Evolutionary conservation across 2,888 invertebrate genomes (phyloP), one percentile per base, ranked within the genome.

Genomic region (Cephus spinipes): DNA sequence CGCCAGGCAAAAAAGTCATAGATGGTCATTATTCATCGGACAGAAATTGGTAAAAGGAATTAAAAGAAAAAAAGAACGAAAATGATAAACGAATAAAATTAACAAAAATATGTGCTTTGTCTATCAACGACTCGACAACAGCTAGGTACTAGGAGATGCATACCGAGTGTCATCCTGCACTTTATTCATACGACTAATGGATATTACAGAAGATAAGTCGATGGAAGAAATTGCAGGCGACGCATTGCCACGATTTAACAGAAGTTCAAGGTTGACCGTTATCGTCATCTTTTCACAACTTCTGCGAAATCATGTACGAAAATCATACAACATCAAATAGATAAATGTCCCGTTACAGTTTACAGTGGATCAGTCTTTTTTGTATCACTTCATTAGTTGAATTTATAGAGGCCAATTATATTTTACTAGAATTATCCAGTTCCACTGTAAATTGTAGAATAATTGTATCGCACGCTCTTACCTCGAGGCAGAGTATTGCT

Each of bases 101-200:
- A 83, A 79, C 34, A 76, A 78, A 87, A 83, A 86, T 86, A 86
- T 90, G 87, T 88, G 90, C 90, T 91, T 87, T 89, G 91, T 91
- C 91, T 91, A 90, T 91, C 91, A 91, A 90, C 91, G 91, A 91
- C 91, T 91, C 91, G 90, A 90, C 91, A 90, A 91, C 89, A 91
- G 91, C 90, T 89, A 88, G 86, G 86, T 89, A 85, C 87, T 86
- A 89, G 87, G 86, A 90, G 86, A 88, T 89, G 89, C 90, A 89
- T 88, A 89, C 86, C 85, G 88, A 88, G 87, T 86, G 84, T 85
- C 82, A 85, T 86, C 84, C 85, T 86, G 87, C 83, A 83, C 85
- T 86, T 84, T 83, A 83, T 33, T 87, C 86, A 85, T 85, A 83
- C 81, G 81, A 80, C 83, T 83, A 81, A 79, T 76, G 78, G 78